Base-by-base conservation (phyloP, 1,140 invertebrate species). In the Drosophila sproati region DNA sequence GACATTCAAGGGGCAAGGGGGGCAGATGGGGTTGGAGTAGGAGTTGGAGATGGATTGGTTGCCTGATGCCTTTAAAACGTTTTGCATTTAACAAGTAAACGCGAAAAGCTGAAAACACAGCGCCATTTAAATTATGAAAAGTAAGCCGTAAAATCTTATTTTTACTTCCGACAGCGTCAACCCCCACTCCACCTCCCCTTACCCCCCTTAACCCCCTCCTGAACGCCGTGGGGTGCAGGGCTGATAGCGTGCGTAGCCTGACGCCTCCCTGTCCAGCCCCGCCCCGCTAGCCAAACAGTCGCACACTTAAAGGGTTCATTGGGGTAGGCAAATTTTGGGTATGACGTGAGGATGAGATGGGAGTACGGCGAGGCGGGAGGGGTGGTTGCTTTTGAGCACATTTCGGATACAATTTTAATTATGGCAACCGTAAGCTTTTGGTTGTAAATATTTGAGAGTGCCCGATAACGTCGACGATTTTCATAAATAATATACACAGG, bases 391-490 rank as follows among this genome's bases (percentile, higher is more conserved):
- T 51, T n/a, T 55, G 72, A 74, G 72, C 72, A 74, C 72, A 82
- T 79, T 91, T 90, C 82, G 91, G 91, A 91, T 92, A 92, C 91
- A 92, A 92, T 92, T 92, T 92, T 92, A 92, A 92, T 92, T 92
- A 92, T 92, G 91, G 88, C 91, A 92, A 92, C 87, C 91, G 91
- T 92, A 91, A 92, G 91, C 87, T 92, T 92, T 91, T 80, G 90
- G 91, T 92, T 92, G 91, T 92, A 91, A 91, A 91, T 92, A 92
- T 92, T 92, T 91, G 90, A 91, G 81, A 89, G 82, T 90, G 80
- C 83, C 90, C 81, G 81, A 91, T 91, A 91, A 92, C 83, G 91
- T 83, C 87, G 83, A 91, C 86, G 90, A 91, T 91, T 91, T 91
- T 91, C 90, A 92, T 91, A 92, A 92, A 92, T 92, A 91, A 92